These are phyloP conservation scores for Microctonus brassicae DNA, from an alignment of 2,888 invertebrate genomes.

Conservation along the genomic window DNA sequence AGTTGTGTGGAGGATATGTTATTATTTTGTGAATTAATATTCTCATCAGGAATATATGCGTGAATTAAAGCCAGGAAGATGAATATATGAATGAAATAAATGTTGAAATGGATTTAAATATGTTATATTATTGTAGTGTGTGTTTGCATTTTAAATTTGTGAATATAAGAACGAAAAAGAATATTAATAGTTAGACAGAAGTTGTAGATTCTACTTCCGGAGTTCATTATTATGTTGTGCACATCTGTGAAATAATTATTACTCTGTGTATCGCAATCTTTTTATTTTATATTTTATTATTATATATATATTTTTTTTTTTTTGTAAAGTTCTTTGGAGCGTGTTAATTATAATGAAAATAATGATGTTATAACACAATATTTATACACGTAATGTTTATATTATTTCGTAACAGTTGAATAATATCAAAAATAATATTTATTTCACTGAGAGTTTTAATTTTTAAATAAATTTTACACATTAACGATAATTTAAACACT, in stretches of 20 bases:
- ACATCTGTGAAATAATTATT: conserved; percentile 16
- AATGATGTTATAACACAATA: not conserved
- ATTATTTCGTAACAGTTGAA: not conserved
- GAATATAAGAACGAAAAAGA: not conserved
- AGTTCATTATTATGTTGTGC: not conserved
- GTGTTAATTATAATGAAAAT: not conserved
- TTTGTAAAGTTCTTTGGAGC: not conserved
- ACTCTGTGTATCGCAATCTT: not conserved
- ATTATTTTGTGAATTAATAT: too few species aligned
- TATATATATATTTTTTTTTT: not conserved
- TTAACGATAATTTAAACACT: not conserved
- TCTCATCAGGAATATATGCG: too few species aligned
- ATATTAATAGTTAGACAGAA: not conserved
- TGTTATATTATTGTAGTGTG: not conserved
- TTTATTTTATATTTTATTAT: not conserved
- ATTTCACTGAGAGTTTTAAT: not conserved
- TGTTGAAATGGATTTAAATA: not conserved
- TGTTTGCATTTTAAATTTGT: not conserved
- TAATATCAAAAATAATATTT: not conserved
- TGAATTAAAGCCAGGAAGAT: not conserved
- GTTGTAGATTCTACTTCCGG: not conserved
- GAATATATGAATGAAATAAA: not conserved
- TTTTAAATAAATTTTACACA: not conserved
- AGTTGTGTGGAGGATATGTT: not conserved
- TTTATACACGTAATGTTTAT: not conserved